Base-by-base conservation (phyloP, 1,140 invertebrate genomes). In the Melanaphis sacchari region DNA sequence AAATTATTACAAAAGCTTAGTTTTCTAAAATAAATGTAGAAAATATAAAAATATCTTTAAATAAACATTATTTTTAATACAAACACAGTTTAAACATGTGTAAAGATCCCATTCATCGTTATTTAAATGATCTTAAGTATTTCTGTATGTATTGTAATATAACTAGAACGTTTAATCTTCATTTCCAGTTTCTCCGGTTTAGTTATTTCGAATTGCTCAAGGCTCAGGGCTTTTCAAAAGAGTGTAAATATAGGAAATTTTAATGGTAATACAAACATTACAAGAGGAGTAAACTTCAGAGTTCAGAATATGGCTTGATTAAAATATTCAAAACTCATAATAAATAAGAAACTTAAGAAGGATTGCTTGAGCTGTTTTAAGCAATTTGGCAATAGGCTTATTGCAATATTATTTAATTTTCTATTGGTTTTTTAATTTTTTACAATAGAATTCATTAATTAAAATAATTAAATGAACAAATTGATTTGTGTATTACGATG, bases 71-170 rank as follows among this genome's bases (percentile, higher is more conserved):
- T 43, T 85, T n/a, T 15, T 31, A 85, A 26, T n/a, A n/a, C 26
- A n/a, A 43, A 43, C 15, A 43, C 24, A 43, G 41, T n/a, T 40
- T 8, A 85, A 85, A 85, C 26, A 43, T 85, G 8, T n/a, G 84
- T 43, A 21, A 85, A 85, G 26, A 43, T 85, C 40, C 1, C 41
- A 43, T 85, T 43, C 40, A 26, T 43, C 40, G 84, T 85, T n/a
- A 43, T 85, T 85, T 31, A 43, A 85, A 85, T 85, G 26, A 85
- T 31, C 26, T n/a, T 6, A n/a, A 85, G 26, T n/a, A 43, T 85
- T 85, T 85, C 41, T 26, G 84, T 85, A 84, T 43, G 84, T 85
- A 85, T 43, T 85, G 41, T 85, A n/a, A 43, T 85, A 31, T 15
- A 85, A 9, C 26, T 43, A 43, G 11, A 85, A 31, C 26, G 46